Evolutionary conservation across 2,113 vertebrate species (phyloP), one percentile per base, ranked within the genome.

Genomic region (Rhea americana): DNA sequence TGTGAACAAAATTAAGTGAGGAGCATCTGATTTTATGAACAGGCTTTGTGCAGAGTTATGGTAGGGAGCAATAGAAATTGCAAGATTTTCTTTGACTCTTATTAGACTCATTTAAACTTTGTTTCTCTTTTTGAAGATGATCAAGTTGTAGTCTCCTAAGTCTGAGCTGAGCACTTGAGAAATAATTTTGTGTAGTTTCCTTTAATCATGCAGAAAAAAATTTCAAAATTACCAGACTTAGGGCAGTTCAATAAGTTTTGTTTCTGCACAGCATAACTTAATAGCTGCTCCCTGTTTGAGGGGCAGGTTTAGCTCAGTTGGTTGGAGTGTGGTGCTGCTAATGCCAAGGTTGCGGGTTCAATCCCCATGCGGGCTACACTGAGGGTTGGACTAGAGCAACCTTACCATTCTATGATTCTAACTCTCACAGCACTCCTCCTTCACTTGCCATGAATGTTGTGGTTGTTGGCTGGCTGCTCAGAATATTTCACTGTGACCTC

Each of bases 391-490:
- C 35, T 35, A 35, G 35, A 35, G 35, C 35, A 35, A 35, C 35
- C 35, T 35, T 35, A 35, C 35, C 35, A 35, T 35, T 35, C 35
- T 35, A 35, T 35, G 35, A 35, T 35, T 35, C 35, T 37, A 67
- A 62, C 32, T 78, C 76, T 77, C 20, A 1, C 18, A 53, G 50
- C 3, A 2, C 39, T 93, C 39, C 21, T 51, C 61, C n/a, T 45
- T 45, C 2, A 1, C 32, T 82, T 92, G 88, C 85, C 63, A 72
- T 72, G 84, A 85, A 90, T 58, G 71, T 50, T 90, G 94, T 74
- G 91, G 90, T 86, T 80, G 22, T 61, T 96, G 90, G 93, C 83
- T 90, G 67, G 10, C 63, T 75, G 37, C 22, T 88, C 56, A 86
- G 68, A 73, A 37, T 89, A 59, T 61, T 80, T 85, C 51, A 48